Base-by-base conservation (phyloP, 1,140 invertebrate genomes). In the Brachionus rubens region DNA sequence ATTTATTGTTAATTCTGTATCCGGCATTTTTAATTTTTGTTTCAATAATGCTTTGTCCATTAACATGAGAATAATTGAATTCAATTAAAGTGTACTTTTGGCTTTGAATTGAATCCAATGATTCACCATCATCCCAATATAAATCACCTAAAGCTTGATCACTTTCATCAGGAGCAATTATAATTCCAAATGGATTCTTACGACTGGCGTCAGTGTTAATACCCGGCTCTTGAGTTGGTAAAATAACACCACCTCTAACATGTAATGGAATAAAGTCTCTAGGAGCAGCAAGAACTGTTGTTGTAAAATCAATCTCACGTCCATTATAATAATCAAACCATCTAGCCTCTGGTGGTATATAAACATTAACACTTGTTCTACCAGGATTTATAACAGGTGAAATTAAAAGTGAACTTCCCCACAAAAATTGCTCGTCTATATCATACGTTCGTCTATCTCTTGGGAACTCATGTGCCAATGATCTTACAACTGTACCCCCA, bases 391-490 rank as follows among this genome's bases (percentile, higher is more conserved):
- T 82, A 47, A 91, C 88, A 10, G 91, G 91, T 21, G 88, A 83
- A 54, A 94, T 88, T 85, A 93, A 87, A 3, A 94, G 77, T 59
- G 86, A 85, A 19, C 87, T 83, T 16, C 91, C 91, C 87, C 91
- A 90, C 77, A 93, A 81, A 82, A 93, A 93, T 82, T 92, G 89
- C 0, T 86, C 84, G 81, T 92, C 91, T 50, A 93, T 88, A 19
- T 83, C 81, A 79, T 89, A 89, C 0, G 91, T 90, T 7, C 80
- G 80, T 4, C 78, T 78, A 81, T 93, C 90, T 6, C 10, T 14
- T 33, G 76, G 76, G 78, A 78, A 84, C 33, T 76, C 75, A 77
- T 83, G 83, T 83, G 92, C 92, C 48, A 94, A 81, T 12, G 92
- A 91, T 40, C 90, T 85, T 3, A 88, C 88, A 0, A 93, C 91